Base-by-base conservation (phyloP, 2,888 invertebrate genomes). In the Rhamnusium bicolor region DNA sequence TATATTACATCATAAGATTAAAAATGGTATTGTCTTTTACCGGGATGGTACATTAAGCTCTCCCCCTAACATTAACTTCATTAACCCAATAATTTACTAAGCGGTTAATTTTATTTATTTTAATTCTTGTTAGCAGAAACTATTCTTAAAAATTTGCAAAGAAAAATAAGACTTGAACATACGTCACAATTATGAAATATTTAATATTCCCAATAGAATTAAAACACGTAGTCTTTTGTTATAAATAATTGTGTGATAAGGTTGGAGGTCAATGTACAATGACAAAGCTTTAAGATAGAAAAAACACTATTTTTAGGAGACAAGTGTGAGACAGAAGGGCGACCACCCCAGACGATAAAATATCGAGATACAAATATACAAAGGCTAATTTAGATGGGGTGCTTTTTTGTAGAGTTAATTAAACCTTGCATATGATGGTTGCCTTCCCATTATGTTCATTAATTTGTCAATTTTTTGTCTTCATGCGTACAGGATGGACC, bases 251-350 rank as follows among this genome's bases (percentile, higher is more conserved):
- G n/a, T n/a, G 51, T 51, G 51, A 51, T 19, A 18, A 51, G 10
- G 12, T 49, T 10, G 24, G 54, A 54, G 54, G 54, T 54, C 54
- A 54, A 54, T 12, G 54, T 27, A 24, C 54, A 12, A 14, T n/a
- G 21, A 54, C 54, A 54, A 54, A 54, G 24, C 21, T 10, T n/a
- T n/a, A 27, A 54, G 14, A 54, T 19, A 54, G n/a, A 21, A 24
- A n/a, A 27, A 54, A 24, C 54, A 54, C 54, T 54, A 54, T 54
- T 54, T 54, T 54, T 54, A 54, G 24, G 24, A 54, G 14, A 24
- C 54, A 54, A 54, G 54, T 54, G 54, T 24, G 24, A 54, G 19
- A 24, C 54, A 54, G 24, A 54, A 54, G 54, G 54, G 54, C 54
- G 54, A 54, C 54, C 24, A 54, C 54, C 54, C 54, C 54, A 10